A percentile compares a stretch with the other conserved stretches of the same genome.
Evolutionary conservation across 1,140 invertebrate genomes (phyloP).

Genomic region (Achroia grisella): DNA sequence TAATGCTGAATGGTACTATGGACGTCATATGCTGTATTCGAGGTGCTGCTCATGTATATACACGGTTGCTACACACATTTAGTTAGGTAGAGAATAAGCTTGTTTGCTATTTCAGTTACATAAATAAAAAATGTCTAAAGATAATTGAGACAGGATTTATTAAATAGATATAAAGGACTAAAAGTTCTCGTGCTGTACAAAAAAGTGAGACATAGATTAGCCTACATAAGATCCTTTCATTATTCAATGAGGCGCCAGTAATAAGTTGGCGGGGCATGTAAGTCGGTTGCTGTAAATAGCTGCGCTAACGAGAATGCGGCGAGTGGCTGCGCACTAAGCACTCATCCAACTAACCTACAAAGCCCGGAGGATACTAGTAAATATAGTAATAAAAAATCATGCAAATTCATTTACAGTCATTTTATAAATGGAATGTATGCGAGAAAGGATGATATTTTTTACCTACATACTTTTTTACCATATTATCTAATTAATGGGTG

Average conservation of each 20-base stretch:
- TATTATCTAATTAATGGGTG: constrained; percentile 4
- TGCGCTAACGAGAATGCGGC: constrained; percentile 22
- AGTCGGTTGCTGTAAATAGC: constrained; percentile 38
- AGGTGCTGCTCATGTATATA: too few species aligned
- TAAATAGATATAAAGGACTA: too few species aligned
- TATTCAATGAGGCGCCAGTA: constrained; percentile 58
- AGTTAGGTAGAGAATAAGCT: too few species aligned
- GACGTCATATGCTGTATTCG: too few species aligned
- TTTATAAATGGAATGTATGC: neutral
- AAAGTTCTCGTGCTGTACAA: too few species aligned
- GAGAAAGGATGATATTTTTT: too few species aligned
- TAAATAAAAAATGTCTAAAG: too few species aligned
- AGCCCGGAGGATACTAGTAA: constrained; percentile 36
- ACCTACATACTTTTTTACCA: too few species aligned
- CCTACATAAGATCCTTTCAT: constrained; percentile 39
- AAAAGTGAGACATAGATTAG: constrained; percentile 47
- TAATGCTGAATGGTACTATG: too few species aligned
- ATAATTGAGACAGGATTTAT: too few species aligned
- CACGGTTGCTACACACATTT: too few species aligned
- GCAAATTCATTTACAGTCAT: constrained; percentile 8
- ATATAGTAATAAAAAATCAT: constrained; percentile 36
- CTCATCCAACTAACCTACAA: constrained; percentile 61
- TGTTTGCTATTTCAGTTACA: too few species aligned
- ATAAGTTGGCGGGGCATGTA: constrained; percentile 38
- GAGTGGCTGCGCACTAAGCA: constrained; percentile 21